A percentile compares a stretch with the other conserved stretches of the same genome.
These are phyloP conservation scores for Chloropsis hardwickii DNA, from an alignment of 2,113 vertebrate genomes.

Conservation along the genomic window DNA sequence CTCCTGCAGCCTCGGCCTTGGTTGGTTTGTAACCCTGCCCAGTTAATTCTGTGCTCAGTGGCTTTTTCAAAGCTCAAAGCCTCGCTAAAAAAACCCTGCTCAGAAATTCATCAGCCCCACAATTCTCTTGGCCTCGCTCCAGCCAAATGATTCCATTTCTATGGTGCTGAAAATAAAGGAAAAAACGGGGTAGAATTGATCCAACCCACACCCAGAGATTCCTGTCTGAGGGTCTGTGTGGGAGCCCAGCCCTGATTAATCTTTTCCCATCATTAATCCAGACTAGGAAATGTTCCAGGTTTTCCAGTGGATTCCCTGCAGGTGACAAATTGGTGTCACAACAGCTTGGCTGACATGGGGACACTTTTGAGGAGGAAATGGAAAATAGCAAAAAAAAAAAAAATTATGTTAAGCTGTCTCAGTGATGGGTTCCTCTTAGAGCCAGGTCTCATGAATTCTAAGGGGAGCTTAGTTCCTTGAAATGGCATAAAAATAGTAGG, in stretches of 20 bases:
- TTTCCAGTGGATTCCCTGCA: not conserved
- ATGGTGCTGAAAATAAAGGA: not conserved
- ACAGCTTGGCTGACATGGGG: not conserved
- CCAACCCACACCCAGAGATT: not conserved
- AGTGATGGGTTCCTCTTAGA: no score
- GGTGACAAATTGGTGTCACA: not conserved
- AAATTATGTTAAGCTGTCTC: not conserved
- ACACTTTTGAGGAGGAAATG: fast-evolving
- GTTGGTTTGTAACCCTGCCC: not conserved
- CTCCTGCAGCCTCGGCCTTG: not conserved
- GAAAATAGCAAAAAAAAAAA: not conserved
- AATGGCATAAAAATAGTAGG: no score
- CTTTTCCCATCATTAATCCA: not conserved
- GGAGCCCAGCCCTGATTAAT: not conserved
- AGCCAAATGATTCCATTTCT: not conserved
- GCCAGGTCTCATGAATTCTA: no score
- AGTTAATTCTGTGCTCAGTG: constrained; percentile 1
- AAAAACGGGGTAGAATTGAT: not conserved
- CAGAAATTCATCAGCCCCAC: constrained; percentile 43
- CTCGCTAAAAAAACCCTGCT: not conserved
- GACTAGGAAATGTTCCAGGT: not conserved
- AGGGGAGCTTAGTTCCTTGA: no score
- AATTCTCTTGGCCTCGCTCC: not conserved
- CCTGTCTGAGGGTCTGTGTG: not conserved
- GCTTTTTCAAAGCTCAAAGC: not conserved